Evolutionary conservation across 2,888 invertebrate species (phyloP), one percentile per base, ranked within the genome.

Genomic region (Monopis laevigella): DNA sequence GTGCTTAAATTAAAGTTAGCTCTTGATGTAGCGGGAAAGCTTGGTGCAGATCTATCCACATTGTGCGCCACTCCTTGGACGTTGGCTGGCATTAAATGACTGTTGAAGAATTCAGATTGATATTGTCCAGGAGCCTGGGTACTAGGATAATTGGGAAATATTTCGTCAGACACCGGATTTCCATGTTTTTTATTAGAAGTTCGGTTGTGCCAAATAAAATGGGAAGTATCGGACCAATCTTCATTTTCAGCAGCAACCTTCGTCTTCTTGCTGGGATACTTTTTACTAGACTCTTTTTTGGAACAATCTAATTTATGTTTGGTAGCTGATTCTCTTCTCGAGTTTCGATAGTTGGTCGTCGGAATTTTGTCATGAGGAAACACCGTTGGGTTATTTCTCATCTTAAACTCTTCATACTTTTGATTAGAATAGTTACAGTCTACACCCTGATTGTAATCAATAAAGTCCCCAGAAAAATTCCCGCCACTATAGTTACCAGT

Each of bases 1-100:
- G 92, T 88, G 55, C 90, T 90, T 29, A 92, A 74, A 67, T 92
- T 92, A 58, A 92, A 92, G 62, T 92, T 92, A 1, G 91, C 88
- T 2, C 78, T 67, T 2, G 78, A 78, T 2, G 77, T 69, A 19
- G 59, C 65, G 5, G 80, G 74, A 43, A 77, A 68, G 41, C 59
- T 65, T n/a, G 67, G 47, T 24, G 73, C 47, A 0, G 77, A 64
- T 39, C 72, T 58, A 41, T 75, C 77, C 4, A 62, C 59, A 36
- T 69, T 72, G 42, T 65, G 64, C 1, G 65, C 62, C 41, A 67
- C 61, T 29, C 62, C 59, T 50, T 75, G 78, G 51, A 75, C 59
- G 44, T 74, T 75, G 3, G 71, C 52, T 38, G 75, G 59, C 65
- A 77, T 65, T 28, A 80, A 50, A 46, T 75, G 77, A 42, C 67